These are phyloP conservation scores for Pycnonotus jocosus DNA, from an alignment of 2,113 vertebrate species.

Conservation along the genomic window DNA sequence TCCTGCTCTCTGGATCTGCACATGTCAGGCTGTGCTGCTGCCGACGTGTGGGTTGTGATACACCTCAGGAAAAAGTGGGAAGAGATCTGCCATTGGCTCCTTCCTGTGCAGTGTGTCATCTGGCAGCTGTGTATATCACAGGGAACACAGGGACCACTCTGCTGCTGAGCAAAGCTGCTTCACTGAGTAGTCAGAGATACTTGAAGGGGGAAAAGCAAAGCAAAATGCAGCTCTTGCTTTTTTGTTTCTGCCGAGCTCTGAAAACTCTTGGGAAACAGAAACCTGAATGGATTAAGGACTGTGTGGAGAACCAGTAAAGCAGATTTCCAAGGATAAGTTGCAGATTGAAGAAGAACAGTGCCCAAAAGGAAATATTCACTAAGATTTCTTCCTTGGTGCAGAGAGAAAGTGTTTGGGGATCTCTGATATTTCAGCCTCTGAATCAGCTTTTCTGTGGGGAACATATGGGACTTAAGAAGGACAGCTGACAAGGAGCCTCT, in stretches of 20 bases:
- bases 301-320: not conserved
- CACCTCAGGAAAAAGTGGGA: not conserved
- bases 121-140: not conserved
- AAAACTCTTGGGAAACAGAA: not conserved
- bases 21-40: not conserved
- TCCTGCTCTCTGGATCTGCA: not conserved
- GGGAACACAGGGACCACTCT: not conserved
- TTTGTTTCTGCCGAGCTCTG: not conserved
- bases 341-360: not conserved
- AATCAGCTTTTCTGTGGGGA: not conserved
- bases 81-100: constrained; percentile 36
- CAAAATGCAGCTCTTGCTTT: not conserved
- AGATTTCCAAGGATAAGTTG: not conserved
- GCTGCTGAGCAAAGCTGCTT: not conserved
- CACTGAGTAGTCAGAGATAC: not conserved
- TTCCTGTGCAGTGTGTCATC: not conserved
- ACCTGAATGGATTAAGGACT: not conserved
- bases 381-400: not conserved
- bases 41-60: not conserved
- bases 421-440: not conserved
- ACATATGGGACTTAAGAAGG: not conserved
- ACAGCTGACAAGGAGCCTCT: not conserved
- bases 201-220: not conserved
- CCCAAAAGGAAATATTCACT: not conserved
- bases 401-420: not conserved